Evolutionary conservation across 2,888 invertebrate species (phyloP).

Genomic region (Phasia obesa): DNA sequence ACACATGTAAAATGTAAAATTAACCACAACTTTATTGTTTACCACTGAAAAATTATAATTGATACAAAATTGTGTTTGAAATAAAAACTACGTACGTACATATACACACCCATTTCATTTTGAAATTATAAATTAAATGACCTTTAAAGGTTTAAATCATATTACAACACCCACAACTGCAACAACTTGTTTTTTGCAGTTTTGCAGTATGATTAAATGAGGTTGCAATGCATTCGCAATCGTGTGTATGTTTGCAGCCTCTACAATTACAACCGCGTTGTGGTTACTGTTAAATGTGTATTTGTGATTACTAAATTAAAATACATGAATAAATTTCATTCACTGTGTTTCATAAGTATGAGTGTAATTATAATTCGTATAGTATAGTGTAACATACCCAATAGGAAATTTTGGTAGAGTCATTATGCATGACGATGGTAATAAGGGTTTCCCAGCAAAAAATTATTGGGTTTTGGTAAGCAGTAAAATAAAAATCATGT

Average conservation of each 20-base stretch:
- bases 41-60: constrained; percentile 8
- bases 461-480: too few relatives aligned
- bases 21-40: constrained; percentile 20
- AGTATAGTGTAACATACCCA: neutral
- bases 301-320: constrained; percentile 15
- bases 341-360: neutral
- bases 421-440: neutral
- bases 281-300: constrained; percentile 16
- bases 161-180: constrained; percentile 37
- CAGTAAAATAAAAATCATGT: too few relatives aligned
- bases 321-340: constrained; percentile 4
- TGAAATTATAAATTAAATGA: constrained; percentile 14
- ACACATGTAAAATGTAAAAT: neutral
- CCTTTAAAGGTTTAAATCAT: constrained; percentile 34
- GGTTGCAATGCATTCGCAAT: constrained; percentile 11
- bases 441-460: neutral
- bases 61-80: neutral
- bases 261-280: constrained; percentile 47
- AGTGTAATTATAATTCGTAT: neutral
- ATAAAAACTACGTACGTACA: neutral
- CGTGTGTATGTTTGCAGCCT: neutral
- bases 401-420: neutral
- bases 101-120: too few relatives aligned
- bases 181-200: constrained; percentile 28
- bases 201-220: constrained; percentile 13